A percentile compares a stretch with the other conserved stretches of the same genome.
Evolutionary conservation across 1,140 invertebrate species (phyloP).

Genomic region (Whitmania pigra): DNA sequence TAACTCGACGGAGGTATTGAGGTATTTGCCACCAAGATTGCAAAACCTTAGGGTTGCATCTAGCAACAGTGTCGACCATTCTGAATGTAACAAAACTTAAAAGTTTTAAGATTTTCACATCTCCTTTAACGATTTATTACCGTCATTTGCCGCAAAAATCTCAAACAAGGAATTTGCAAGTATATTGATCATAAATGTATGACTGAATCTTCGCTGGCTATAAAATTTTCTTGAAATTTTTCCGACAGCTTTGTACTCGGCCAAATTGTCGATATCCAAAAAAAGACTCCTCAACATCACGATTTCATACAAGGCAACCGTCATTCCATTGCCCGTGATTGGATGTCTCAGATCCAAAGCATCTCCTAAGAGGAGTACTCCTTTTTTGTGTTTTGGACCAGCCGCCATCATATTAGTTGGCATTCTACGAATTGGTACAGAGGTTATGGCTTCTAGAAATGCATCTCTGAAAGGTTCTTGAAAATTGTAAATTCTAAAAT

Average conservation of each 20-base stretch:
- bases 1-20: slow-evolving; percentile 31
- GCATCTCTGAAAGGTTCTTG: slow-evolving; percentile 31
- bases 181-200: slow-evolving; percentile 36
- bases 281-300: slow-evolving; percentile 31
- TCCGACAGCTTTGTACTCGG: slow-evolving; percentile 28
- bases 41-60: slow-evolving; percentile 35
- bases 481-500: too few relatives aligned
- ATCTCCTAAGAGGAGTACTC: slow-evolving; percentile 32
- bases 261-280: slow-evolving; percentile 27
- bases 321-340: slow-evolving; percentile 37
- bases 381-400: slow-evolving; percentile 28
- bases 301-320: slow-evolving; percentile 32
- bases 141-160: slow-evolving; percentile 32
- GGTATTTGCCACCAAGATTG: slow-evolving; percentile 33
- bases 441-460: slow-evolving; percentile 29
- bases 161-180: slow-evolving; percentile 33
- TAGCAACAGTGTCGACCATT: slow-evolving; percentile 29
- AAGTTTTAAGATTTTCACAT: not conserved
- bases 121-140: slow-evolving; percentile 24
- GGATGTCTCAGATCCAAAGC: slow-evolving; percentile 37
- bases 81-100: slow-evolving; percentile 24
- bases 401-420: slow-evolving; percentile 34
- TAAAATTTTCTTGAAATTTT: slow-evolving; percentile 27
- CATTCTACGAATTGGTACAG: slow-evolving; percentile 31
- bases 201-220: slow-evolving; percentile 28